Conservation (phyloP, 2,797 vertebrate species). For the Oreochromis grahami region DNA sequence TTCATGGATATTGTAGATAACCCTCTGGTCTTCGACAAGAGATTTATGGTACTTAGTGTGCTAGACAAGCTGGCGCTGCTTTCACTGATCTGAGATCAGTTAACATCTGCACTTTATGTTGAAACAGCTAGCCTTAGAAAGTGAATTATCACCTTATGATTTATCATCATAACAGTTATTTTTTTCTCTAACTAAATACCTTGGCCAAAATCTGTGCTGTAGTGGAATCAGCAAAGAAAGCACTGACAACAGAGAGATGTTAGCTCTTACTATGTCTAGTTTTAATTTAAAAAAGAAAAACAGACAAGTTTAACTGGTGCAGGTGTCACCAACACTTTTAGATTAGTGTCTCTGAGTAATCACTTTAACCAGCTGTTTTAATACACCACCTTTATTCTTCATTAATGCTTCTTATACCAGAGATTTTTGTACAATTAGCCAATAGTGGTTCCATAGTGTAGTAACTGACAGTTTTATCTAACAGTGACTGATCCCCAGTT, state of each 20-base stretch:
- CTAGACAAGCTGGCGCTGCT: fast-evolving
- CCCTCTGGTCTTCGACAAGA: fast-evolving
- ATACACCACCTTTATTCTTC: neutral
- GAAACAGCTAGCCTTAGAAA: neutral
- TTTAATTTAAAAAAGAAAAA: fast-evolving
- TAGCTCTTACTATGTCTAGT: neutral
- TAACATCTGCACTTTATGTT: neutral
- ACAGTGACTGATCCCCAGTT: fast-evolving
- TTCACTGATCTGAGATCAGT: neutral
- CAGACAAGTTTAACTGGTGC: neutral
- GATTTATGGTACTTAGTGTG: neutral
- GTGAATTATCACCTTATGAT: fast-evolving
- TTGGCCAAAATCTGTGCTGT: neutral
- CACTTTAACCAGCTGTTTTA: neutral
- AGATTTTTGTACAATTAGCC: fast-evolving
- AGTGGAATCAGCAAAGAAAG: neutral
- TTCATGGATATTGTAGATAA: too few species aligned
- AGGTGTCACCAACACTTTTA: neutral
- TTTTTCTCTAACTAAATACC: neutral
- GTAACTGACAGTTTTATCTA: neutral
- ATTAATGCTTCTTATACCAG: neutral
- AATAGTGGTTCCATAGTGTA: neutral
- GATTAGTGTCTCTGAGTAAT: neutral
- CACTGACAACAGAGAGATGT: neutral
- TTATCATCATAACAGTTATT: neutral